Evolutionary conservation across 2,797 vertebrate species (phyloP).

Genomic region (Protosalanx chinensis): DNA sequence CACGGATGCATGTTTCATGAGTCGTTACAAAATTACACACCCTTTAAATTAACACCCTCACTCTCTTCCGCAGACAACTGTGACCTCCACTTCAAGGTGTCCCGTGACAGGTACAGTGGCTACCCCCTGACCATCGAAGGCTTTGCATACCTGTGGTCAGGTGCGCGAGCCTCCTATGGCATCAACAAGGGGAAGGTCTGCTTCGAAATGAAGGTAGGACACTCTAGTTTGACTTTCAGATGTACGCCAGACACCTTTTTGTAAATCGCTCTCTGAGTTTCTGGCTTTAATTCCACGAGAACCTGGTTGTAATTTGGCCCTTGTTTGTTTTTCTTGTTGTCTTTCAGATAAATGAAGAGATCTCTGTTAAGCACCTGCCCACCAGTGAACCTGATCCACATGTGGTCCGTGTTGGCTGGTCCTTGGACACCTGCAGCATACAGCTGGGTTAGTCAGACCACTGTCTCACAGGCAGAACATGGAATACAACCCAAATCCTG

Average conservation of each 20-base stretch:
- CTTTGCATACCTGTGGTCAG: conserved; percentile 92
- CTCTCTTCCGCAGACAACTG: conserved; percentile 80
- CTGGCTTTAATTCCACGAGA: neutral
- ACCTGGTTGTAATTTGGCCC: too few relatives aligned
- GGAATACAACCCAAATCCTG: too few relatives aligned
- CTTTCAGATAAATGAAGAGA: conserved; percentile 87
- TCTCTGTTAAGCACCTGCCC: conserved; percentile 90
- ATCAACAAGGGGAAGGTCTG: conserved; percentile 82
- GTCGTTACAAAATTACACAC: neutral
- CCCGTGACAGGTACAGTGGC: conserved; percentile 86
- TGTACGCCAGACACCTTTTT: neutral
- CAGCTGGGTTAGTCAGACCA: conserved; percentile 81
- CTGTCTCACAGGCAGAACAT: too few relatives aligned
- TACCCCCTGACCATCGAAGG: conserved; percentile 93
- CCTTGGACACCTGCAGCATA: conserved; percentile 87
- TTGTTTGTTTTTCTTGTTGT: neutral
- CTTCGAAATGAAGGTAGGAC: conserved; percentile 88
- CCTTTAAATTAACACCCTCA: neutral
- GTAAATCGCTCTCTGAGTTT: too few relatives aligned
- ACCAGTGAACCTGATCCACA: conserved; percentile 88
- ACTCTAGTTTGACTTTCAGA: neutral
- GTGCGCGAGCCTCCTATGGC: conserved; percentile 86
- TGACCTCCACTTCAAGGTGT: conserved; percentile 93
- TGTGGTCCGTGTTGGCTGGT: conserved; percentile 93
- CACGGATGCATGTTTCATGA: neutral